Base-by-base conservation (phyloP, 1,140 invertebrate species). In the Contarinia nasturtii region DNA sequence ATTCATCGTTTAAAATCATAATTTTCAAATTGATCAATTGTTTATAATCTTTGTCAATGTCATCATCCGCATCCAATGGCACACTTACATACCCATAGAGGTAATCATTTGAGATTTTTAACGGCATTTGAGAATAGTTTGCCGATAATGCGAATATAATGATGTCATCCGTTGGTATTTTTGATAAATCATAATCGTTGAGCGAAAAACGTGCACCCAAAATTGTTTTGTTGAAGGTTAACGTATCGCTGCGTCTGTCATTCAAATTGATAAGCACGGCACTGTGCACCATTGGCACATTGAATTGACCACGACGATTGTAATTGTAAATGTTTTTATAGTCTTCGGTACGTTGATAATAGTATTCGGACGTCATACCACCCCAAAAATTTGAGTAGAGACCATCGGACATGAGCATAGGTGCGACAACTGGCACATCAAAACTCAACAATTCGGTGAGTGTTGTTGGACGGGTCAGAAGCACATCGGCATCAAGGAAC, bases 331-430 rank as follows among this genome's bases (percentile, higher is more conserved):
- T 90, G 1, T 78, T 75, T 53, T 80, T 76, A 57, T 96, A 98
- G 46, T 86, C 79, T 10, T 89, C 79, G 0, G 87, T 88, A 60
- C 90, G 69, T 44, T 75, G 61, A 59, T 97, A 97, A 61, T 94
- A 97, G 62, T 84, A 91, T 50, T 88, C 71, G 4, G 77, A 65
- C 1, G 79, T 78, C 84, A 95, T 92, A 11, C 83, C 91, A 55
- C 84, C 80, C 93, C 93, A 98, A 66, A 91, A 97, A 63, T 97
- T 97, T 15, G 89, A 91, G 64, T 95, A 96, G 22, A 87, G 67
- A 17, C 85, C 79, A 57, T 88, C 80, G 0, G 88, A 86, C 49
- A 78, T 73, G 7, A 96, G 63, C 76, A 94, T 80, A 14, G 92
- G 92, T 0, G 88, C 82, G 2, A 81, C 73, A 19, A 88, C 61